A percentile compares a stretch with the other conserved stretches of the same genome.
Conservation (phyloP, 1,140 invertebrate species). For the Plutomurus gul region DNA sequence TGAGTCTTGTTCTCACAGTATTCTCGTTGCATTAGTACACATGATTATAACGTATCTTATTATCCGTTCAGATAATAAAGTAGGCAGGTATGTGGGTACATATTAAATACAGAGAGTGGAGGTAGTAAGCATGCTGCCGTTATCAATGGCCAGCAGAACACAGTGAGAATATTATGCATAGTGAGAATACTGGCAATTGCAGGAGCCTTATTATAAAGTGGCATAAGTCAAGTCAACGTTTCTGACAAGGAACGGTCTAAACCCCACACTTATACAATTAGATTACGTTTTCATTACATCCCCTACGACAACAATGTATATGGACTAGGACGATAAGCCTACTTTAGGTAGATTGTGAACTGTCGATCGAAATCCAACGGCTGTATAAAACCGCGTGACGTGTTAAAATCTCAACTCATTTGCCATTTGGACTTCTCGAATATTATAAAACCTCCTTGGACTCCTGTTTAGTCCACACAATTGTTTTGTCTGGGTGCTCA, state of each 20-base stretch:
- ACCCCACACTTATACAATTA: background rate
- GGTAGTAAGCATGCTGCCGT: too few species aligned
- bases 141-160: too few species aligned
- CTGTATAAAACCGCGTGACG: constrained; percentile 41
- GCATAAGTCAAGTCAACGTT: too few species aligned
- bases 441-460: constrained; percentile 17
- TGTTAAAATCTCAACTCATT: constrained; percentile 31
- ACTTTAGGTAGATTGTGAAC: background rate
- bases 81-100: background rate
- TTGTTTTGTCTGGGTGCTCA: background rate
- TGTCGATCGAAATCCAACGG: constrained; percentile 6
- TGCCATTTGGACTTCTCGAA: background rate
- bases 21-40: background rate
- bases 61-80: too few species aligned
- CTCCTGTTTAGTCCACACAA: background rate
- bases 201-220: too few species aligned
- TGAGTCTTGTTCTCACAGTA: constrained; percentile 19
- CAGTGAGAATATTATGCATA: too few species aligned
- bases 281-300: background rate
- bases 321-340: background rate
- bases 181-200: too few species aligned
- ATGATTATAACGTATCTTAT: background rate
- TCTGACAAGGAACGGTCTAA: too few species aligned
- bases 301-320: background rate
- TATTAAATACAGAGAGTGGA: background rate